A percentile compares a stretch with the other conserved stretches of the same genome.
These are phyloP conservation scores for Zonotrichia albicollis DNA, from an alignment of 2,797 vertebrate genomes.

Conservation along the genomic window DNA sequence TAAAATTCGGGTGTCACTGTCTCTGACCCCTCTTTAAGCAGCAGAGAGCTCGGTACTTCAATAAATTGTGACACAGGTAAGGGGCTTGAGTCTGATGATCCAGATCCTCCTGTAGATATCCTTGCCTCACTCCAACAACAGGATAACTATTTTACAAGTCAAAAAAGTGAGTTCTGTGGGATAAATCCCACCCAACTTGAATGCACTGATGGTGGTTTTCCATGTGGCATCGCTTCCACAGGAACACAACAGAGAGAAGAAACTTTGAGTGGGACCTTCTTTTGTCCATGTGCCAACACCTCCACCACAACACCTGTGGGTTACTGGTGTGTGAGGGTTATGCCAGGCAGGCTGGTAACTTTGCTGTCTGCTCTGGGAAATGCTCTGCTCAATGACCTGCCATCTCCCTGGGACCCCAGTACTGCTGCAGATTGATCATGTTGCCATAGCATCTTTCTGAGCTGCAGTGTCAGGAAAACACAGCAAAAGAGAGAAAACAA, in stretches of 20 bases:
- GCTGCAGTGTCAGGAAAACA: background rate
- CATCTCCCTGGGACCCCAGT: background rate
- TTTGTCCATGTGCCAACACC: background rate
- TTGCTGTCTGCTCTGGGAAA: background rate
- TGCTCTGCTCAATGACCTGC: background rate
- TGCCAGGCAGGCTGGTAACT: background rate
- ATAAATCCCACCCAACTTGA: background rate
- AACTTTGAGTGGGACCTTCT: background rate
- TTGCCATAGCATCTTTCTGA: background rate
- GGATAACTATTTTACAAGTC: background rate
- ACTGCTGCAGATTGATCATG: background rate
- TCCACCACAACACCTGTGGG: background rate
- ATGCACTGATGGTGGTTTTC: background rate
- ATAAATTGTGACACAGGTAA: background rate
- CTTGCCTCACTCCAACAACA: background rate
- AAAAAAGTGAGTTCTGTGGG: background rate
- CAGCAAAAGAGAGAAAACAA: background rate
- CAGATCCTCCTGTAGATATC: background rate
- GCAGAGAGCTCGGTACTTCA: background rate
- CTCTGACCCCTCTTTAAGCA: background rate
- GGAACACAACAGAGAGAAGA: background rate
- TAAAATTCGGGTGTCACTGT: rapidly evolving
- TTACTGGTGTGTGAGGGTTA: background rate
- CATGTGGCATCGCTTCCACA: background rate
- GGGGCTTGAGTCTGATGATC: background rate